These are phyloP conservation scores for Holacanthus passer DNA, from an alignment of 2,113 vertebrate species.

Conservation along the genomic window DNA sequence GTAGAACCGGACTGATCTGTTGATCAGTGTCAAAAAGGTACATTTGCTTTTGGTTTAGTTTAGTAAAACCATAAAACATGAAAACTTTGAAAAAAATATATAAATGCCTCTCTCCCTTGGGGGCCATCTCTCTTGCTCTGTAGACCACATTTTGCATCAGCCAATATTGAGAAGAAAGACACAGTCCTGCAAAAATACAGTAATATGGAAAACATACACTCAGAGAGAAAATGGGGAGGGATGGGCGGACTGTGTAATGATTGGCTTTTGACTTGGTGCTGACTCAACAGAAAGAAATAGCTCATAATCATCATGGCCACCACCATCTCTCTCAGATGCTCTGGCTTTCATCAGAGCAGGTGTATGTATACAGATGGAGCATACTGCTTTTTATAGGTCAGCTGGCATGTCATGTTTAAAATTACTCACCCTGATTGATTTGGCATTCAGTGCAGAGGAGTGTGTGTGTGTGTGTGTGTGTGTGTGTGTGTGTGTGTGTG, in stretches of 20 bases:
- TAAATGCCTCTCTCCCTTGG: too few species aligned
- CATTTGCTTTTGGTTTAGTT: background rate
- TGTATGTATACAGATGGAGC: background rate
- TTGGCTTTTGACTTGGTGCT: conserved; percentile 12
- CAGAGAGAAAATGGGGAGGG: background rate
- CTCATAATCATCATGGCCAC: conserved; percentile 7
- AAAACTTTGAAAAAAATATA: background rate
- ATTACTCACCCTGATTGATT: conserved; percentile 27
- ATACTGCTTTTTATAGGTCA: background rate
- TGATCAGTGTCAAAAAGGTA: background rate
- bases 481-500: background rate
- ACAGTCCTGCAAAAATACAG: conserved; percentile 10
- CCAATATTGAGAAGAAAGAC: conserved; percentile 1
- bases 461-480: conserved; percentile 5
- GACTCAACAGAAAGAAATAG: conserved; percentile 22
- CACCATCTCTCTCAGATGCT: conserved; percentile 16
- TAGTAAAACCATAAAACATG: too few species aligned
- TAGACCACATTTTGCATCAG: background rate
- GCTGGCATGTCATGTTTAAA: background rate
- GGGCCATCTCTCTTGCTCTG: background rate
- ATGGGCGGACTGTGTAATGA: background rate
- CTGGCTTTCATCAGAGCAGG: conserved; percentile 36
- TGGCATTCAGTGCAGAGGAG: background rate
- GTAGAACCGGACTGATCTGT: background rate
- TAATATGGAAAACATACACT: conserved; percentile 17